Conservation (phyloP, 2,113 vertebrate genomes). For the Tupaia tana region DNA sequence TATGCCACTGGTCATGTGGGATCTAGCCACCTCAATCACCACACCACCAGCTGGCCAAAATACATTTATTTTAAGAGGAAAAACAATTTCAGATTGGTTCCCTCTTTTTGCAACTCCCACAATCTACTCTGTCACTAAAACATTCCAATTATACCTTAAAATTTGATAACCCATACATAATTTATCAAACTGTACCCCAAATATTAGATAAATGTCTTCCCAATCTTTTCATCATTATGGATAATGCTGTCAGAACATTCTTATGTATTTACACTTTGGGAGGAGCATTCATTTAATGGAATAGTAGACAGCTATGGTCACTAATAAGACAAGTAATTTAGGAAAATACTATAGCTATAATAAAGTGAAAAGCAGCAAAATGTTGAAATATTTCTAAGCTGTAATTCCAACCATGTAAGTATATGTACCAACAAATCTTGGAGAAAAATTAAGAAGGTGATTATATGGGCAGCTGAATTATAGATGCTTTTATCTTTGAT, state of each 20-base stretch:
- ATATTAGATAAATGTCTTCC: neutral
- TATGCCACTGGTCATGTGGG: too few species aligned
- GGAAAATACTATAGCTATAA: slow-evolving; percentile 25
- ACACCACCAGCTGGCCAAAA: too few species aligned
- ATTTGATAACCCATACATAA: neutral
- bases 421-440: neutral
- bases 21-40: too few species aligned
- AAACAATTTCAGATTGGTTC: neutral
- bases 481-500: neutral
- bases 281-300: neutral
- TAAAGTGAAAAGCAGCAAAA: slow-evolving; percentile 29
- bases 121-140: slow-evolving; percentile 20
- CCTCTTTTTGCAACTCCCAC: neutral
- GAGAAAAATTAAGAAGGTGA: neutral
- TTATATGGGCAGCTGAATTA: neutral
- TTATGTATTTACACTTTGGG: neutral
- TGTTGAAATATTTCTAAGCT: neutral
- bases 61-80: too few species aligned
- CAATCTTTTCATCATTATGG: neutral
- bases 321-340: neutral
- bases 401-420: neutral
- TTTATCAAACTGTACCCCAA: neutral
- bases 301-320: neutral
- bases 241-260: neutral
- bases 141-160: slow-evolving; percentile 23